Evolutionary conservation across 2,113 vertebrate genomes (phyloP).

Genomic region (Phainopepla nitens): DNA sequence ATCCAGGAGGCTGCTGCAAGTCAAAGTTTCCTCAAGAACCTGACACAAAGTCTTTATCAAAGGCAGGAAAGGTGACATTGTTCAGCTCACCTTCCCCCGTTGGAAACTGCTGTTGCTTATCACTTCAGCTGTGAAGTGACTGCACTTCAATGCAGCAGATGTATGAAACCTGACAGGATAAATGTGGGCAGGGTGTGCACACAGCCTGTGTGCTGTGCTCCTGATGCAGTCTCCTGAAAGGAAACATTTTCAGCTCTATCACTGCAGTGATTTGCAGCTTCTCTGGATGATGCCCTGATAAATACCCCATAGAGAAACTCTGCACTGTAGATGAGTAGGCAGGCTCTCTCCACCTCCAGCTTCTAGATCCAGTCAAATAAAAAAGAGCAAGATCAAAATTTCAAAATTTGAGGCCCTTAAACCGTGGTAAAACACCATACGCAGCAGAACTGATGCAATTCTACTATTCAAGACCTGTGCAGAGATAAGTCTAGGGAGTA

Average conservation of each 20-base stretch:
- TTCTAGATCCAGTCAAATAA: neutral
- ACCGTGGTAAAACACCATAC: neutral
- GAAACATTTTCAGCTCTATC: neutral
- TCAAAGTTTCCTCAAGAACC: neutral
- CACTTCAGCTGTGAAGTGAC: neutral
- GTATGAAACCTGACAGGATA: neutral
- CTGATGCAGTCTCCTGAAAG: neutral
- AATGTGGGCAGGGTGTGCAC: neutral
- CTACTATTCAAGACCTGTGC: neutral
- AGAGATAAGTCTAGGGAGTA: neutral
- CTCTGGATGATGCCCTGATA: neutral
- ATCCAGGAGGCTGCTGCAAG: neutral
- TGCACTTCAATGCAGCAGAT: neutral
- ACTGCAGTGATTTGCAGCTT: neutral
- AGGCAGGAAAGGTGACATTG: neutral
- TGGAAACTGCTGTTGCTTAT: neutral
- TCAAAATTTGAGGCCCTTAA: neutral
- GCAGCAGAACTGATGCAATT: neutral
- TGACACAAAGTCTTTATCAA: neutral
- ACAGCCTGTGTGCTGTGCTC: neutral
- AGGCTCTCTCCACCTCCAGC: neutral
- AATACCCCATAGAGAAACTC: neutral
- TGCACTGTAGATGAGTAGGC: fast-evolving
- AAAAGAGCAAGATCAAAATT: neutral
- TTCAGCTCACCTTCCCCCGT: neutral